Evolutionary conservation across 2,113 vertebrate genomes (phyloP), one percentile per base, ranked within the genome.

Genomic region (Strix aluco): DNA sequence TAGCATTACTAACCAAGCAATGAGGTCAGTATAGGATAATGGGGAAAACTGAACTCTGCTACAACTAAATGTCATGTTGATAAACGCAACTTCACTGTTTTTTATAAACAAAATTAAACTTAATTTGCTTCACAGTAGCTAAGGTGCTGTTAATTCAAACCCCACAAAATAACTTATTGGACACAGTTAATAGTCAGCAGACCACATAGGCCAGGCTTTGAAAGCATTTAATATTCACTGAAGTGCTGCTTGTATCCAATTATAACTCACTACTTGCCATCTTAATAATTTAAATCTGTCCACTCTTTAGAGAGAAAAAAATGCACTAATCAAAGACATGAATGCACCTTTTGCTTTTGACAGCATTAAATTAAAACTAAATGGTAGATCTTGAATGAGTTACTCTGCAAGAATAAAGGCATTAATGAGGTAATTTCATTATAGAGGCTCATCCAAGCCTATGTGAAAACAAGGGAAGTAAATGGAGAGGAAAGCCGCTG

Each of bases 371-470:
- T 98, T 98, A 99, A 99, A 98, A 98, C 98, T 98, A 98, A 98
- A 99, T 98, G 98, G 98, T 98, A 94, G 98, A 97, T 97, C 98
- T 98, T 99, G 98, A 99, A 98, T 98, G 98, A 98, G 98, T 99
- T 98, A 98, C 98, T 99, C 98, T 97, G 98, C 96, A 95, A 98
- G 97, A 97, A 99, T 98, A 98, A 99, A 99, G 97, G 97, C 98
- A 98, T 98, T 99, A 99, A 99, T 99, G 99, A 99, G 99, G 98
- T 99, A 99, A 99, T 99, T 99, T 99, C 99, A 99, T 99, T 99
- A 99, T 97, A 94, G 96, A 97, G 97, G 97, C 98, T 98, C 98
- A 98, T 98, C 98, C 98, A 98, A 98, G 98, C 98, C 98, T 98
- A 97, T 98, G 98, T 97, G 98, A 98, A 98, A 98, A 98, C 93